phyloP scores from a whole-genome alignment of 2,113 vertebrate species.

The Synodontis membranacea region DNA sequence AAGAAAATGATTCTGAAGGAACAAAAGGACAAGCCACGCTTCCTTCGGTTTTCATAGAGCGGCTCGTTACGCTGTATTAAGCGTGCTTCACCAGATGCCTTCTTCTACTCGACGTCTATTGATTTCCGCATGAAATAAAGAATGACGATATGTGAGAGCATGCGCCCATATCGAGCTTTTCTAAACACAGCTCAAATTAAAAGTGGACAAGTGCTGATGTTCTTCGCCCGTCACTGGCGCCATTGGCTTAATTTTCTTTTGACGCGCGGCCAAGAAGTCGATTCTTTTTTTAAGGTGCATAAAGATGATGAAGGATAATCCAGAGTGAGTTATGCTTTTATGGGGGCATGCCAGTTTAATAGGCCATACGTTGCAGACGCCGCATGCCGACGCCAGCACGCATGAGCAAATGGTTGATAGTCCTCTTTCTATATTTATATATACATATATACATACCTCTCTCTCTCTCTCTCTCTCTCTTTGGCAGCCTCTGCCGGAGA shows the following conservation, averaged over 20 bases:
- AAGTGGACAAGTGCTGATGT: constrained; percentile 23
- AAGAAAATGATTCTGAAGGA: constrained; percentile 27
- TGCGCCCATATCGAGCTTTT: constrained; percentile 51
- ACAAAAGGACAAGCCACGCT: constrained; percentile 32
- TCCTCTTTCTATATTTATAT: neutral
- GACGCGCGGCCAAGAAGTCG: constrained; percentile 31
- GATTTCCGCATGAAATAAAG: constrained; percentile 55
- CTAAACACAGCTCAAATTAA: constrained; percentile 48
- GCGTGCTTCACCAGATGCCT: constrained; percentile 21
- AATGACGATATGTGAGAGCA: constrained; percentile 43
- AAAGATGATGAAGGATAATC: constrained; percentile 44
- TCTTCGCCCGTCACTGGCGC: constrained; percentile 35
- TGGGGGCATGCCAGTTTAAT: constrained; percentile 33
- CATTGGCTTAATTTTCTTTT: constrained; percentile 42
- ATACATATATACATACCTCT: too few relatives aligned
- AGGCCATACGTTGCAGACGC: constrained; percentile 8
- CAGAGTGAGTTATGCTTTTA: constrained; percentile 43
- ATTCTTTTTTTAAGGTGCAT: constrained; percentile 43
- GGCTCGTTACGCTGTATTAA: constrained; percentile 43
- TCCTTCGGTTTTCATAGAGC: constrained; percentile 36
- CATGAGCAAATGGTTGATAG: neutral
- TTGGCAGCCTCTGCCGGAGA: constrained; percentile 82
- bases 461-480: neutral
- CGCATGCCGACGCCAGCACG: neutral
- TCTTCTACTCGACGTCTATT: constrained; percentile 43